phyloP scores from a whole-genome alignment of 2,888 invertebrate species.

The Sericinus montela region DNA sequence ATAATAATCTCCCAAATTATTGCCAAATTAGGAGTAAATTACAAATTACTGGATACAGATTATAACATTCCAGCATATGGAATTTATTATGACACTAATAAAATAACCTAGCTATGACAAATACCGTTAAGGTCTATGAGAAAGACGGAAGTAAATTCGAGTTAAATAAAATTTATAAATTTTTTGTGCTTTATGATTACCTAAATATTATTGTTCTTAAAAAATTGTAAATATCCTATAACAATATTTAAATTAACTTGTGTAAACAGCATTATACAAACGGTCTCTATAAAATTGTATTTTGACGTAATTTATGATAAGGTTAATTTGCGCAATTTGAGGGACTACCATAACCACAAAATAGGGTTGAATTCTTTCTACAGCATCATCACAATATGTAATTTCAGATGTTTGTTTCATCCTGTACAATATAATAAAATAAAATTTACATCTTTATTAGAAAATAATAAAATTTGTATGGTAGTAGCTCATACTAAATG shows the following conservation, averaged over 20 bases:
- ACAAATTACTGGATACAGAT: background rate
- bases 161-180: background rate
- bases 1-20: constrained; percentile 19
- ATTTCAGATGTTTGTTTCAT: too few relatives aligned
- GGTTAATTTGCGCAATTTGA: background rate
- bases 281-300: constrained; percentile 5
- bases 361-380: too few relatives aligned
- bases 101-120: constrained; percentile 4
- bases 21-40: constrained; percentile 1
- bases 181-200: background rate
- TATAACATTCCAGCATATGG: constrained; percentile 6
- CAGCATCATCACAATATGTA: too few relatives aligned
- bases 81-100: constrained; percentile 13
- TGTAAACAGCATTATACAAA: constrained; percentile 20
- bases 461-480: too few relatives aligned
- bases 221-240: constrained; percentile 13
- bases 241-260: constrained; percentile 17
- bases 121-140: background rate
- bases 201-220: constrained; percentile 18
- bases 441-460: too few relatives aligned
- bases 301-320: background rate
- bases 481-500: too few relatives aligned
- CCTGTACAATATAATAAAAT: too few relatives aligned
- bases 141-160: too few relatives aligned
- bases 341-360: too few relatives aligned